Evolutionary conservation across 2,888 invertebrate species (phyloP), one percentile per base, ranked within the genome.

Genomic region (Hydropsyche betteni): DNA sequence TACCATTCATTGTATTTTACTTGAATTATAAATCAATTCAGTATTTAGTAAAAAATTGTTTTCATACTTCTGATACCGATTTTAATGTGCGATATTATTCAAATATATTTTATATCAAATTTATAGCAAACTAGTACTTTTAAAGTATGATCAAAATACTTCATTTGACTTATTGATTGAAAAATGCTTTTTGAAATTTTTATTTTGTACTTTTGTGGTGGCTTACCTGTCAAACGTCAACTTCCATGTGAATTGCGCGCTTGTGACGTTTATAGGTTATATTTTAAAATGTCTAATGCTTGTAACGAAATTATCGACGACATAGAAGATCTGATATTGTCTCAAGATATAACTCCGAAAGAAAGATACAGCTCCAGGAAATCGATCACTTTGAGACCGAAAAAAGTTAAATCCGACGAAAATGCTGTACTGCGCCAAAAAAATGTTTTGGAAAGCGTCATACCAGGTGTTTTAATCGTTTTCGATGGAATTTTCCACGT

Each of bases 321-420:
- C 85, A 95, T 95, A 78, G 95, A 95, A 85, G 95, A 95, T 87
- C 86, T 95, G 81, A 92, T 95, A 85, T 91, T 92, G 34, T 89
- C 93, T 0, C 92, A 94, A 80, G 94, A 94, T 82, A 90, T 94
- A 38, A 92, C 92, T 51, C 94, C 94, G 0, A 93, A 93, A 82
- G 91, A 93, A 80, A 87, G 94, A 80, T 94, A 94, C 81, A 89
- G 91, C 70, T 90, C 89, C 80, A 89, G 92, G 79, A 93, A 91
- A 81, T 88, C 86, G 83, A 91, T 94, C 0, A 92, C 89, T 77
- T 87, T 93, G 8, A 88, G 93, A 70, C 89, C 90, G 0, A 91
- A 87, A 80, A 44, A 44, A 44, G 44, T 8, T 44, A 8, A 80
- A 50, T 84, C 80, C 70, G 81, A 82, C 51, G 77, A 79, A 2